Percentiles rank a stretch among this genome's conserved stretches.
Evolutionary conservation across 1,140 invertebrate genomes (phyloP).

Genomic region (Riptortus pedestris): DNA sequence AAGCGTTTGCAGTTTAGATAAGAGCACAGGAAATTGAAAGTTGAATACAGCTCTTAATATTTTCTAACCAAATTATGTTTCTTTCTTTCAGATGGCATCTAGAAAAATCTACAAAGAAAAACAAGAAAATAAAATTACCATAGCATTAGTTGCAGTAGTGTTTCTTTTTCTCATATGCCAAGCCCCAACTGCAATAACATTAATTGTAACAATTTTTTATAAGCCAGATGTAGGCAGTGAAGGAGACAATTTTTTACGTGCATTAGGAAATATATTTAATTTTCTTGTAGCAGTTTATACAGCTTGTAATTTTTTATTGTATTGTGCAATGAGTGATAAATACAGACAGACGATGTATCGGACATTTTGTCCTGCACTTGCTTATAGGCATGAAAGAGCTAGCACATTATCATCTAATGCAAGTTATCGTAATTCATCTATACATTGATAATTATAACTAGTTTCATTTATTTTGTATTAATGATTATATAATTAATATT

Average conservation of each 20-base stretch:
- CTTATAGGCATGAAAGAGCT: conserved; percentile 21
- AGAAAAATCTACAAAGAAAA: conserved; percentile 23
- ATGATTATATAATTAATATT: no score
- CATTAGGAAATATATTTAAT: conserved; percentile 61
- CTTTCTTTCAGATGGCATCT: not conserved
- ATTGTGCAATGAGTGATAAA: conserved; percentile 64
- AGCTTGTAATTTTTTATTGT: conserved; percentile 62
- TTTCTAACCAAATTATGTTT: no score
- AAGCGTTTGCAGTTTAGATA: no score
- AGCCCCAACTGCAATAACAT: conserved; percentile 49
- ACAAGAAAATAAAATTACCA: conserved; percentile 61
- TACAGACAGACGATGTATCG: conserved; percentile 59
- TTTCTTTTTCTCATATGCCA: conserved; percentile 64
- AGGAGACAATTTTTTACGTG: conserved; percentile 38
- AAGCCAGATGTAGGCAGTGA: conserved; percentile 31
- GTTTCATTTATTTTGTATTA: no score
- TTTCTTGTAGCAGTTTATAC: conserved; percentile 59
- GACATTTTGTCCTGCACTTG: conserved; percentile 48
- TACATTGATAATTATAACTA: not conserved
- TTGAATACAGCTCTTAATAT: no score
- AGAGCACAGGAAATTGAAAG: no score
- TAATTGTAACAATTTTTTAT: conserved; percentile 44
- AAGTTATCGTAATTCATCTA: conserved; percentile 26
- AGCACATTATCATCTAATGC: conserved; percentile 28
- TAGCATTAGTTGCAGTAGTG: conserved; percentile 63